Percentiles rank a stretch among this genome's conserved stretches.
phyloP scores from a whole-genome alignment of 2,113 vertebrate genomes.

The Dicentrarchus labrax region DNA sequence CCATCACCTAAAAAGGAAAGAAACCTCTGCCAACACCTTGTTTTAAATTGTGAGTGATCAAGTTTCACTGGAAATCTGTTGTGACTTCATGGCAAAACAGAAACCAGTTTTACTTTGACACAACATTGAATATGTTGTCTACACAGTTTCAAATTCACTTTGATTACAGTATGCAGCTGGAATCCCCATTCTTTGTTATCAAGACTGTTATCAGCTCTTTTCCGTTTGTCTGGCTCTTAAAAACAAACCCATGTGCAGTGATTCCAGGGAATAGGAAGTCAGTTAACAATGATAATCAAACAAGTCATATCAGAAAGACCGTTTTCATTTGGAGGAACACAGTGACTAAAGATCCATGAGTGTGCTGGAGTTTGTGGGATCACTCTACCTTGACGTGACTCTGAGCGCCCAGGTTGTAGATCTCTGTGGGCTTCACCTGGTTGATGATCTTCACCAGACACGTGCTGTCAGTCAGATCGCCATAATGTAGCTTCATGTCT shows the following conservation, averaged over 20 bases:
- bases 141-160: background rate
- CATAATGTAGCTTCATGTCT: conserved; percentile 99
- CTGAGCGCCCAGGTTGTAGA: conserved; percentile 98
- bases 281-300: background rate
- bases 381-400: conserved; percentile 95
- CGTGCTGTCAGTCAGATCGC: conserved; percentile 97
- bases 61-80: conserved; percentile 4
- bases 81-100: background rate
- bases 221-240: background rate
- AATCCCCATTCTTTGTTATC: conserved; percentile 2
- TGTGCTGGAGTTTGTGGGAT: background rate
- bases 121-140: background rate
- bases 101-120: background rate
- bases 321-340: background rate
- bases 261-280: conserved; percentile 5
- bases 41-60: background rate
- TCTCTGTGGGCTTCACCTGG: conserved; percentile 93
- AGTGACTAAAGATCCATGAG: background rate
- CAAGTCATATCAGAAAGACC: background rate
- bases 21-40: background rate
- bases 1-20: too few relatives aligned
- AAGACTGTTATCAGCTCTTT: conserved; percentile 7
- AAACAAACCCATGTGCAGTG: conserved; percentile 2
- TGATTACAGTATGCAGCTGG: background rate
- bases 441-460: conserved; percentile 99